These are phyloP conservation scores for Caenorhabditis auriculariae DNA, from an alignment of 2,888 invertebrate genomes.

Conservation along the genomic window DNA sequence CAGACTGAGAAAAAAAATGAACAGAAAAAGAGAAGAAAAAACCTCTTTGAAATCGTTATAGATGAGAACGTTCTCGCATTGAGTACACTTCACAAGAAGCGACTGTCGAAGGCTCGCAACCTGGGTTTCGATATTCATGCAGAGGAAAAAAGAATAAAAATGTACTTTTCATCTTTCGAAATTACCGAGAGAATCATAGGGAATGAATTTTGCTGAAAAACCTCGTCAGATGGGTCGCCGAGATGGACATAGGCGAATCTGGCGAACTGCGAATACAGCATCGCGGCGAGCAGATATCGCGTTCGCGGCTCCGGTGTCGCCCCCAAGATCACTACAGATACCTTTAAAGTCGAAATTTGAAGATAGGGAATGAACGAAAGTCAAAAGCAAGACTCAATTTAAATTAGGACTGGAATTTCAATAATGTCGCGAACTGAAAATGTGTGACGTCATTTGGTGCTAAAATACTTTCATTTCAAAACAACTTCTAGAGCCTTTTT, in stretches of 20 bases:
- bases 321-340: slow-evolving; percentile 55
- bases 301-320: slow-evolving; percentile 47
- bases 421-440: too few species aligned
- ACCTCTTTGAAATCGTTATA: slow-evolving; percentile 66
- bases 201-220: too few species aligned
- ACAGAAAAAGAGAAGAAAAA: background rate
- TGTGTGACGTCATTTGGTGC: too few species aligned
- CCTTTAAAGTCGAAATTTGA: slow-evolving; percentile 20
- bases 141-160: background rate
- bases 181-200: background rate
- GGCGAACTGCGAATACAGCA: slow-evolving; percentile 54
- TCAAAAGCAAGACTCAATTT: background rate
- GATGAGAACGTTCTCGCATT: slow-evolving; percentile 65
- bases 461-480: too few species aligned
- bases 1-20: slow-evolving; percentile 27
- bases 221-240: slow-evolving; percentile 18
- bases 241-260: slow-evolving; percentile 58
- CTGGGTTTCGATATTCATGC: slow-evolving; percentile 11
- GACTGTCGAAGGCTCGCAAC: slow-evolving; percentile 39
- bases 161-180: background rate
- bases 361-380: background rate
- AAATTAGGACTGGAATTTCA: background rate
- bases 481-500: too few species aligned
- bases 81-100: slow-evolving; percentile 47
- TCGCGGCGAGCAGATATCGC: slow-evolving; percentile 58